Base-by-base conservation (phyloP, 2,797 vertebrate genomes). In the Mionectes olivaceus region DNA sequence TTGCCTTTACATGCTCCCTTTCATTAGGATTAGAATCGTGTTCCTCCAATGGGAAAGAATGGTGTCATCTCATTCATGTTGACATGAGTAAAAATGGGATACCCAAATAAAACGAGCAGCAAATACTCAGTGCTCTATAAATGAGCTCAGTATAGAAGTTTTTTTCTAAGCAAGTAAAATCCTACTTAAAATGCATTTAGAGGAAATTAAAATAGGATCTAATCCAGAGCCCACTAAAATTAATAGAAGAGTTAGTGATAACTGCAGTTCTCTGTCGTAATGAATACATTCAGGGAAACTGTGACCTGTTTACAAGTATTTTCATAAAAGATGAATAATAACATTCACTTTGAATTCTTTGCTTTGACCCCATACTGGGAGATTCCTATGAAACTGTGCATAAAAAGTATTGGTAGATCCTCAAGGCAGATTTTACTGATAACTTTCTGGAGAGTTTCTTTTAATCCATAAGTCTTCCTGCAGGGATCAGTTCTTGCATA, bases 121-220 rank as follows among this genome's bases (percentile, higher is more conserved):
- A 83, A 73, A 60, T 63, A 71, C 14, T 64, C 25, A 15, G 30
- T 65, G 49, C 9, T 88, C 24, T 75, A 4, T 65, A 68, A 83
- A 93, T 50, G 30, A 81, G 43, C 47, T 87, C 68, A 56, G 13
- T 43, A 23, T 28, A 35, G 59, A 79, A 67, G 5, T 67, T 79
- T 76, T 7, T 73, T 79, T 67, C 35, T 41, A 61, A 87, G 63
- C n/a, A 56, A 89, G 28, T 17, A 5, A 91, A 94, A 89, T 87
- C 59, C 67, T 79, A 43, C 63, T 92, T 87, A 71, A 93, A 94
- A 89, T 75, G 27, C 21, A 27, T 92, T 94, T 85, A 91, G 75
- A 80, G 49, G 24, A 89, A 92, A 89, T 94, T 60, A 89, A 93
- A 92, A 74, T 46, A 71, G 44, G n/a, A 70, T 83, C 49, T 67